A percentile compares a stretch with the other conserved stretches of the same genome.
phyloP scores from a whole-genome alignment of 2,113 vertebrate genomes.

The Loxodonta africana region DNA sequence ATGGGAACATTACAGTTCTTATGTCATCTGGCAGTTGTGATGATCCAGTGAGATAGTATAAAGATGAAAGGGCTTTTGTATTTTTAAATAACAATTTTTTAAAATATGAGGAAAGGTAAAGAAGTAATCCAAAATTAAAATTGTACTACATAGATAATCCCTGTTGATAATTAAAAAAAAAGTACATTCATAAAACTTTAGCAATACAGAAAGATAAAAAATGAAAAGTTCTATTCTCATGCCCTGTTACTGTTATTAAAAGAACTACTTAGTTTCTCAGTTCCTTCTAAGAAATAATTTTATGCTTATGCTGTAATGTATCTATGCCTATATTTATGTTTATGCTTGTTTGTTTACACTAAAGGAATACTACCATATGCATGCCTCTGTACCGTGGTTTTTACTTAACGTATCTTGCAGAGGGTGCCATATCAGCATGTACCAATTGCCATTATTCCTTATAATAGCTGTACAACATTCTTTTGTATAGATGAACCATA shows the following conservation, averaged over 20 bases:
- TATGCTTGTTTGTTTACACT: not conserved
- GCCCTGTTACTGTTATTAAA: not conserved
- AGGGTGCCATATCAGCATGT: not conserved
- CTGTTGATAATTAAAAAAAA: not conserved
- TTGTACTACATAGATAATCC: constrained; percentile 3
- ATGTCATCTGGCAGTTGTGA: not conserved
- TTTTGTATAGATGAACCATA: not conserved
- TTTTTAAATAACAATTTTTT: constrained; percentile 2
- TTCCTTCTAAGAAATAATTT: constrained; percentile 21
- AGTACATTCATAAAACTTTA: not conserved
- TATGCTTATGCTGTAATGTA: not conserved
- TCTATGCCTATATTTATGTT: not conserved
- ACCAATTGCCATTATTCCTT: constrained; percentile 45
- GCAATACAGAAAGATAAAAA: constrained; percentile 15
- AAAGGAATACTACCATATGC: not conserved
- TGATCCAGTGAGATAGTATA: not conserved
- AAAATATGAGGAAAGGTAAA: not conserved
- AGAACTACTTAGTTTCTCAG: constrained; percentile 10
- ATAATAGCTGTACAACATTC: not conserved
- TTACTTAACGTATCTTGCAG: not conserved
- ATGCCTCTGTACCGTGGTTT: not conserved
- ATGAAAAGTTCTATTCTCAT: constrained; percentile 16
- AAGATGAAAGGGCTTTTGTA: not conserved
- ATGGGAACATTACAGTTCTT: not conserved
- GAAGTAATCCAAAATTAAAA: not conserved